These are phyloP conservation scores for Dicycla oo DNA, from an alignment of 2,888 invertebrate species.

Conservation along the genomic window DNA sequence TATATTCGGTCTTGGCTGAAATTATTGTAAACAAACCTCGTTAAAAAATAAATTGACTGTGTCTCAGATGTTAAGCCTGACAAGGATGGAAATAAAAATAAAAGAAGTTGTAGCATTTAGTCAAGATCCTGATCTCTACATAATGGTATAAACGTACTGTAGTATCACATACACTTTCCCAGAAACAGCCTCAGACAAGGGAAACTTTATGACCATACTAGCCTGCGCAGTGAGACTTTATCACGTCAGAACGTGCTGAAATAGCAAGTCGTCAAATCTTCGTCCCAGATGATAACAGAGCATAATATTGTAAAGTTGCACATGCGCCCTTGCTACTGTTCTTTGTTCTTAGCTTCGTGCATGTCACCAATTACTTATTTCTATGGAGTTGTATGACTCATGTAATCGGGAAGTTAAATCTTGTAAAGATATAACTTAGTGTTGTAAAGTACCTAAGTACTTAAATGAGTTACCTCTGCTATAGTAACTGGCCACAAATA, in stretches of 20 bases:
- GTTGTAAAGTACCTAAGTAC: background rate
- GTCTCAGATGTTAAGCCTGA: no score
- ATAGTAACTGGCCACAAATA: no score
- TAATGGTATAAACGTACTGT: background rate
- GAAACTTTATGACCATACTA: background rate
- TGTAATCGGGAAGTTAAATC: conserved; percentile 14
- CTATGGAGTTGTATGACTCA: conserved; percentile 15
- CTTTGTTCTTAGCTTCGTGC: conserved; percentile 35
- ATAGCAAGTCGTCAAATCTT: conserved; percentile 36
- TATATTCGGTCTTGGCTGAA: background rate
- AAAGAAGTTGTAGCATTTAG: no score
- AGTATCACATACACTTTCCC: background rate
- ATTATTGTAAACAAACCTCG: background rate
- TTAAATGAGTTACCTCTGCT: no score
- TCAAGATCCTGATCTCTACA: no score
- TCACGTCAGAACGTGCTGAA: conserved; percentile 29
- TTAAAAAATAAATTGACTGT: background rate
- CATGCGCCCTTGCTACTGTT: conserved; percentile 18
- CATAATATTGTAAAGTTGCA: conserved; percentile 3
- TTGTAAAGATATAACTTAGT: background rate
- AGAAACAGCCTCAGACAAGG: conserved; percentile 3
- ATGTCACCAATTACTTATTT: conserved; percentile 17
- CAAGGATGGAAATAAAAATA: no score
- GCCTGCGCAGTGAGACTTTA: background rate
- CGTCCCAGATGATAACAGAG: conserved; percentile 32